Evolutionary conservation across 1,140 invertebrate species (phyloP), one percentile per base, ranked within the genome.

Genomic region (Ceratina japonica): DNA sequence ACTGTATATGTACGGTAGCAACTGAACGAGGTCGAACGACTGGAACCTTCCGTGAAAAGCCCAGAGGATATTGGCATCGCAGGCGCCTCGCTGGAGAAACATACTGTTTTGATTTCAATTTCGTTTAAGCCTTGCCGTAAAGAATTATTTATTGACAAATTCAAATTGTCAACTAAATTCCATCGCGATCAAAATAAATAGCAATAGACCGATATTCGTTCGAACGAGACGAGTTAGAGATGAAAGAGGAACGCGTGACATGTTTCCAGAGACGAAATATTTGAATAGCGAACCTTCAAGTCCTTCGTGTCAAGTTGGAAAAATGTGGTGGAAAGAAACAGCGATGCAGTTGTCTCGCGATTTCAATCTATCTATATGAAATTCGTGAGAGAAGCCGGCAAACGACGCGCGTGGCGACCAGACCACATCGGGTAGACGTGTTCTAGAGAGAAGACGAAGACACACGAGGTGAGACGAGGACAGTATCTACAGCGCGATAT

Each of bases 21-120:
- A 74, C 49, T 52, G 79, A 87, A 84, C 75, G 79, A 86, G 85
- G 82, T 84, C 85, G 85, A 77, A 86, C 79, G 73, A 80, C 86
- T 86, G 84, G 85, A 87, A 84, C 63, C 71, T 86, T 83, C 75
- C 56, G 78, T 51, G 75, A 66, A 27, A 74, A 61, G 24, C 13
- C 49, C 68, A 49, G 61, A 81, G 31, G 72, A 66, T 73, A 62
- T 64, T 27, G 54, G 51, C 27, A 27, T 63, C 66, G 56, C 20
- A 58, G 37, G 37, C 37, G 15, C 18, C n/a, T 27, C 27, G 63
- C 27, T n/a, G 31, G 52, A 68, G 61, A 62, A 74, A 64, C 27
- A 22, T 24, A n/a, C 37, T n/a, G 37, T 72, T 49, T 22, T 22
- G 56, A 61, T 72, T 72, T 72, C 37, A 13, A 61, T 61, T 27